Evolutionary conservation across 2,797 vertebrate genomes (phyloP).

Genomic region (Spea hammondii): DNA sequence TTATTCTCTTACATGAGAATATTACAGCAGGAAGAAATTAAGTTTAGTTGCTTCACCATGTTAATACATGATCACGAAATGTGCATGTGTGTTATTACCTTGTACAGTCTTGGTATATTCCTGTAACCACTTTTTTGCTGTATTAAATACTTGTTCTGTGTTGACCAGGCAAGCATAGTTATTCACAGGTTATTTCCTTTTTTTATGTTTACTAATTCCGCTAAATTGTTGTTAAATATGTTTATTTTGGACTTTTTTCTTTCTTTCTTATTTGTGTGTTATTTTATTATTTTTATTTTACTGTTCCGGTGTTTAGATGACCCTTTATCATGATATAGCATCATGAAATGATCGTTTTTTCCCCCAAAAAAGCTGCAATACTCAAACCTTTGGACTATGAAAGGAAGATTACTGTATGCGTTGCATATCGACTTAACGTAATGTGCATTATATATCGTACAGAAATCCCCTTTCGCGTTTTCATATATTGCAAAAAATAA

Average conservation of each 20-base stretch:
- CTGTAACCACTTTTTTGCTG: conserved; percentile 90
- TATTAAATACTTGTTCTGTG: conserved; percentile 77
- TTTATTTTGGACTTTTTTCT: conserved; percentile 73
- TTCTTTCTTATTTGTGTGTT: conserved; percentile 65
- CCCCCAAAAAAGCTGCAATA: conserved; percentile 76
- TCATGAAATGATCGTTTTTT: conserved; percentile 77
- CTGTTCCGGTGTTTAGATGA: conserved; percentile 75
- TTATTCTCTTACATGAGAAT: conserved; percentile 99
- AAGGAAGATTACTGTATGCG: conserved; percentile 81
- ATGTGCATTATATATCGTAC: conserved; percentile 85
- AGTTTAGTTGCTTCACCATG: conserved; percentile 92
- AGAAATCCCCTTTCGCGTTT: conserved; percentile 79
- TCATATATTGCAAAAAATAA: conserved; percentile 77
- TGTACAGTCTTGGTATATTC: conserved; percentile 89
- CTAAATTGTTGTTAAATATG: conserved; percentile 89
- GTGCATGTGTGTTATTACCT: conserved; percentile 94
- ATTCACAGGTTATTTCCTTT: conserved; percentile 82
- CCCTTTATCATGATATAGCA: conserved; percentile 81
- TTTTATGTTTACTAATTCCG: conserved; percentile 87
- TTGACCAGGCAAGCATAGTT: conserved; percentile 79
- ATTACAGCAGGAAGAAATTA: conserved; percentile 87
- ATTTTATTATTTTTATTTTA: conserved; percentile 74
- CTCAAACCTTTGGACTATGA: conserved; percentile 85
- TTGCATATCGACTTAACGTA: conserved; percentile 80
- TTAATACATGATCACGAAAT: conserved; percentile 96